A percentile compares a stretch with the other conserved stretches of the same genome.
These are phyloP conservation scores for Cantharis lateralis DNA, from an alignment of 2,888 invertebrate genomes.

Conservation along the genomic window DNA sequence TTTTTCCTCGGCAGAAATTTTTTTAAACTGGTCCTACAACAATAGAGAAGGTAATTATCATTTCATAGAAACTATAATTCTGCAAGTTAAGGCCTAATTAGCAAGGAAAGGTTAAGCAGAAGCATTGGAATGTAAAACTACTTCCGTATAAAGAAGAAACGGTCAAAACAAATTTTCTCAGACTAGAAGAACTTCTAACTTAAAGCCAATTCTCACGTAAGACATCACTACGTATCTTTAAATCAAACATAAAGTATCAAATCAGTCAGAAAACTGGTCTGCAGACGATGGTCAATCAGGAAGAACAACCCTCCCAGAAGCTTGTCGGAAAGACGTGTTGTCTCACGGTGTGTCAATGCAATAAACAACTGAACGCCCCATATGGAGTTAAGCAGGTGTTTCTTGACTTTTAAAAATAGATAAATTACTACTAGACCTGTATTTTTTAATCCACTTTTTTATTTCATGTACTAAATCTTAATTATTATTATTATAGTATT, in stretches of 20 bases:
- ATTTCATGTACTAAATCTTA: neutral
- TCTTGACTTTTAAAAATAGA: neutral
- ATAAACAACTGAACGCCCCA: slow-evolving; percentile 36
- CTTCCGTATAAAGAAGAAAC: slow-evolving; percentile 28
- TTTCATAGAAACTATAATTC: neutral
- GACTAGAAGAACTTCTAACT: slow-evolving; percentile 24
- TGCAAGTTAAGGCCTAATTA: neutral
- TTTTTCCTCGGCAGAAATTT: neutral
- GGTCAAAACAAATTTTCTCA: slow-evolving; percentile 29
- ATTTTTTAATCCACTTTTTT: neutral
- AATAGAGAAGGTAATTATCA: neutral
- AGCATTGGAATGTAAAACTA: slow-evolving; percentile 27
- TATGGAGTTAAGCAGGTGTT: slow-evolving; percentile 35
- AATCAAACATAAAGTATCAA: slow-evolving; percentile 34
- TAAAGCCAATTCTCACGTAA: slow-evolving; percentile 31
- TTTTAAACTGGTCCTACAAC: neutral
- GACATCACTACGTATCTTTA: slow-evolving; percentile 29
- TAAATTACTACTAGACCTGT: neutral
- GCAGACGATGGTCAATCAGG: slow-evolving; percentile 38
- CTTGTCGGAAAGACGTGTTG: slow-evolving; percentile 33
- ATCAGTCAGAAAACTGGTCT: slow-evolving; percentile 32
- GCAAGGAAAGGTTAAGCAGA: neutral
- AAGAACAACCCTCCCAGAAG: slow-evolving; percentile 41
- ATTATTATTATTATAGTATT: neutral
- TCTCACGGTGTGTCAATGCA: slow-evolving; percentile 39